Evolutionary conservation across 2,113 vertebrate genomes (phyloP).

Genomic region (Dunckerocampus dactyliophorus): DNA sequence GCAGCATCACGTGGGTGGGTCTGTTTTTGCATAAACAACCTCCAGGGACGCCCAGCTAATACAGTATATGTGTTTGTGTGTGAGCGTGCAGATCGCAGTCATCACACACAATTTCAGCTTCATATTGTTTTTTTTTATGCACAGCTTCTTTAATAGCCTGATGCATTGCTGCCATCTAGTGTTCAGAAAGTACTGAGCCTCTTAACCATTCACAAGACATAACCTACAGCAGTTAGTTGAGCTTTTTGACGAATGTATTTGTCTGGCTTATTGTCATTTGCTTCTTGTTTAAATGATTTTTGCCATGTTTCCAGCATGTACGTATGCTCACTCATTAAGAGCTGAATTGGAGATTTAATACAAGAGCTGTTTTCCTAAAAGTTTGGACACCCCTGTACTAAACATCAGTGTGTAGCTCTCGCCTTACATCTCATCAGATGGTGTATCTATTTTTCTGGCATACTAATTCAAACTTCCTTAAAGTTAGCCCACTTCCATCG

Average conservation of each 20-base stretch:
- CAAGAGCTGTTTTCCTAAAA: too few relatives aligned
- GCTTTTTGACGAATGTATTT: not conserved
- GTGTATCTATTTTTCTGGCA: not conserved
- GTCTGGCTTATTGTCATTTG: too few relatives aligned
- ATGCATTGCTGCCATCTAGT: conserved; percentile 67
- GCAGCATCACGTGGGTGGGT: not conserved
- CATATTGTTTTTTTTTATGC: not conserved
- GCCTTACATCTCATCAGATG: not conserved
- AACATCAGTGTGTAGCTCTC: not conserved
- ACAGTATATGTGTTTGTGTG: not conserved
- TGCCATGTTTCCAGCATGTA: not conserved
- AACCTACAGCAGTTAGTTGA: not conserved
- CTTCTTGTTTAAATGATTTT: not conserved
- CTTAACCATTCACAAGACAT: too few relatives aligned
- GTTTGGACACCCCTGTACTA: not conserved
- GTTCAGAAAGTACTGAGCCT: conserved; percentile 6
- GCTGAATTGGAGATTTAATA: too few relatives aligned
- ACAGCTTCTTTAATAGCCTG: not conserved
- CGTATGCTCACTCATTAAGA: too few relatives aligned
- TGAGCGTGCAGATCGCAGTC: too few relatives aligned
- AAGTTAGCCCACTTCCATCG: not conserved
- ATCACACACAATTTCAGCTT: conserved; percentile 10
- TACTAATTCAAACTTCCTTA: not conserved
- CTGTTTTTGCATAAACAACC: not conserved
- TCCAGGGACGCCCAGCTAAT: not conserved